Conservation (phyloP, 2,888 invertebrate genomes). For the Criorhina ranunculi region DNA sequence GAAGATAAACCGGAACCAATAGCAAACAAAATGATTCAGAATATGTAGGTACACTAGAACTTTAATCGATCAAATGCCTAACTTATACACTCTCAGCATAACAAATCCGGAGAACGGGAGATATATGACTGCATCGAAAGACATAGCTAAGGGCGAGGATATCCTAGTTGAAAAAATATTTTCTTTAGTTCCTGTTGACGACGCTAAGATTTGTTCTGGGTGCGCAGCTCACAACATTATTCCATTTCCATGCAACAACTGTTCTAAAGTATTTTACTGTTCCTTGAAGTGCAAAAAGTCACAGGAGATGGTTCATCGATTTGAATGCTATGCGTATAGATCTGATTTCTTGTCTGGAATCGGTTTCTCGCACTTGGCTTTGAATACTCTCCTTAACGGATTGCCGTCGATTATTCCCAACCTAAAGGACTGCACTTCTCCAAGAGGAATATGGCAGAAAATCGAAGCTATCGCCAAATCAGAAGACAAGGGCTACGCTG, state of each 20-base stretch:
- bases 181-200: constrained; percentile 89
- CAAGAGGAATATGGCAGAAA: constrained; percentile 78
- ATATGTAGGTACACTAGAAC: constrained; percentile 21
- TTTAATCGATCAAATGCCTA: background rate
- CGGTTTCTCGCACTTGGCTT: constrained; percentile 92
- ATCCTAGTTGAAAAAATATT: constrained; percentile 93
- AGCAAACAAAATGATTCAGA: constrained; percentile 31
- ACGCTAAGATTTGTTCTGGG: constrained; percentile 87
- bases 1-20: background rate
- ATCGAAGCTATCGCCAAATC: constrained; percentile 81
- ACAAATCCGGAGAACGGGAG: constrained; percentile 77
- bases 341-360: constrained; percentile 88
- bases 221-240: constrained; percentile 88
- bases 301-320: constrained; percentile 87
- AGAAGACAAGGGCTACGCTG: constrained; percentile 66
- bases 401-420: constrained; percentile 85
- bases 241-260: constrained; percentile 89
- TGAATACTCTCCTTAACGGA: constrained; percentile 88
- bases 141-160: constrained; percentile 88
- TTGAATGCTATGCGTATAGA: constrained; percentile 89
- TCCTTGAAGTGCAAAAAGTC: constrained; percentile 86
- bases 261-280: constrained; percentile 89
- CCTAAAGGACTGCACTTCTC: constrained; percentile 40
- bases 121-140: constrained; percentile 85
- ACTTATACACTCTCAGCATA: background rate